These are phyloP conservation scores for Agrotis puta DNA, from an alignment of 2,888 invertebrate species.

Conservation along the genomic window DNA sequence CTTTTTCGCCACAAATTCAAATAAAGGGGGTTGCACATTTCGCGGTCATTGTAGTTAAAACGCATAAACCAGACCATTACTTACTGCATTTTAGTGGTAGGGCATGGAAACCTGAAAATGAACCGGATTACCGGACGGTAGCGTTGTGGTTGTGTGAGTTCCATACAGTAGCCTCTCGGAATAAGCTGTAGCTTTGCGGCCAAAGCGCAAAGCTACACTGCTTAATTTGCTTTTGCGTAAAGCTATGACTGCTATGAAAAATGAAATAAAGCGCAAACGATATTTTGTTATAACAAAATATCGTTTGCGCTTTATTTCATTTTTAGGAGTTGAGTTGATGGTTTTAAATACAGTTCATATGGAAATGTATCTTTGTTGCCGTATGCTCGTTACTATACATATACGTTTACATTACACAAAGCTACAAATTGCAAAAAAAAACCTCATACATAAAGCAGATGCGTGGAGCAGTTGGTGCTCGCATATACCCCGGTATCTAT, in stretches of 20 bases:
- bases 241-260: not conserved
- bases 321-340: not conserved
- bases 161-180: not conserved
- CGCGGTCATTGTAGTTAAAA: not conserved
- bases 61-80: too few species aligned
- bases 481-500: not conserved
- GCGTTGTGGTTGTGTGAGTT: constrained; percentile 19
- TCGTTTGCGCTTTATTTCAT: not conserved
- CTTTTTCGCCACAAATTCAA: not conserved
- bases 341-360: not conserved
- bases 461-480: not conserved
- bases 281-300: not conserved
- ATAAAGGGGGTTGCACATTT: not conserved
- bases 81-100: constrained; percentile 11
- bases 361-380: not conserved
- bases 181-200: not conserved
- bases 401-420: not conserved
- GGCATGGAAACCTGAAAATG: constrained; percentile 4
- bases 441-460: not conserved
- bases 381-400: not conserved
- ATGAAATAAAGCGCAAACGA: too few species aligned
- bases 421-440: not conserved
- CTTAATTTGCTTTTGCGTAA: too few species aligned
- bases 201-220: too few species aligned
- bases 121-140: constrained; percentile 7